Base-by-base conservation (phyloP, 2,888 invertebrate species). In the Callyntrura guangdongensis region DNA sequence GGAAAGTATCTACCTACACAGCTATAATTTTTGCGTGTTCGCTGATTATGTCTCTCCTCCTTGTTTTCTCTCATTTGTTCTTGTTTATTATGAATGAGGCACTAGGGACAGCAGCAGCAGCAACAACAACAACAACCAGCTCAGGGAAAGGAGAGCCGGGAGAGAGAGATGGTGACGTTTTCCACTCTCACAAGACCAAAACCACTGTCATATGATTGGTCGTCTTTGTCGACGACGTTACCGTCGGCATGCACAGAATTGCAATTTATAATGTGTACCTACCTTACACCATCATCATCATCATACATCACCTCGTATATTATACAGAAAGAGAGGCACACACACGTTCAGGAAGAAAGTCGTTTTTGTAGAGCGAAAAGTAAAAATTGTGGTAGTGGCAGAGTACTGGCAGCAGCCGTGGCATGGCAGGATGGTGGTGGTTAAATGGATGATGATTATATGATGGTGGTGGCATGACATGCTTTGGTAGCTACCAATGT, bases 81-180 rank as follows among this genome's bases (percentile, higher is more conserved):
- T 59, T 79, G 27, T 82, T 45, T 61, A 61, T 82, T 82, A 82
- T 82, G 82, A 82, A 82, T 82, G 82, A 82, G 61, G 9, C 82
- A 47, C 82, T 45, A 11, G 82, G 82, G 82, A 79, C 72, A 45
- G 17, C 72, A 72, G 14, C 72, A 72, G 25, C 1, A 72, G 47
- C 72, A 72, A 47, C 25, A 25, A 67, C 47, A 67, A 12, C 67
- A 67, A 67, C 12, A 67, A 25, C 72, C 45, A 47, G n/a, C n/a
- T n/a, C 17, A 45, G n/a, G n/a, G n/a, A n/a, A n/a, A 45, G 17
- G 47, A 45, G 17, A 11, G n/a, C 5, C 45, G 3, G 20, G 47
- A 69, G 6, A n/a, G n/a, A n/a, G n/a, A n/a, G n/a, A n/a, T 9
- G 6, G 22, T 25, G 56, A 56, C 56, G 53, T 79, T 79, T 79